Evolutionary conservation across 2,113 vertebrate species (phyloP).

Genomic region (Aptenodytes forsteri): DNA sequence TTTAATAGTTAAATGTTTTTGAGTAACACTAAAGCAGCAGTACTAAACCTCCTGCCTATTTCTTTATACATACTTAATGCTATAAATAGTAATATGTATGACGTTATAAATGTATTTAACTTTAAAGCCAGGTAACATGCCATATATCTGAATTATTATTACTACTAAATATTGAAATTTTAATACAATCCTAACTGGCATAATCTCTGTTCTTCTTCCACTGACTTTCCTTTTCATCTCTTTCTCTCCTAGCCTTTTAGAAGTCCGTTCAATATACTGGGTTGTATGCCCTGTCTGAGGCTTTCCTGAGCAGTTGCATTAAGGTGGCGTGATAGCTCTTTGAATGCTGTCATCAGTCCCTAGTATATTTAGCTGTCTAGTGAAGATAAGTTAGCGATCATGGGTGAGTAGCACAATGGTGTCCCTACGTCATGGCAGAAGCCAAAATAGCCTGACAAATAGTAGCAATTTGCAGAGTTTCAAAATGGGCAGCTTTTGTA

Average conservation of each 20-base stretch:
- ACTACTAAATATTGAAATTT: not conserved
- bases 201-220: not conserved
- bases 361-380: not conserved
- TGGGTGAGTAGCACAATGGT: not conserved
- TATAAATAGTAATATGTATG: not conserved
- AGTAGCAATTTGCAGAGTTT: not conserved
- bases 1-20: not conserved
- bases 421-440: not conserved
- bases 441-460: not conserved
- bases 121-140: not conserved
- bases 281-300: not conserved
- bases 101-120: not conserved
- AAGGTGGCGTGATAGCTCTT: not conserved
- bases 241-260: not conserved
- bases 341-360: not conserved
- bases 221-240: not conserved
- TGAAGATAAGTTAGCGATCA: not conserved
- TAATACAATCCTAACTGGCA: not conserved
- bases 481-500: not conserved
- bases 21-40: not conserved
- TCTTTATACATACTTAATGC: not conserved
- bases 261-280: not conserved
- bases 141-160: not conserved
- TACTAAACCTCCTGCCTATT: not conserved
- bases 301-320: not conserved